These are phyloP conservation scores for Gorsachius magnificus DNA, from an alignment of 2,797 vertebrate species.

Conservation along the genomic window DNA sequence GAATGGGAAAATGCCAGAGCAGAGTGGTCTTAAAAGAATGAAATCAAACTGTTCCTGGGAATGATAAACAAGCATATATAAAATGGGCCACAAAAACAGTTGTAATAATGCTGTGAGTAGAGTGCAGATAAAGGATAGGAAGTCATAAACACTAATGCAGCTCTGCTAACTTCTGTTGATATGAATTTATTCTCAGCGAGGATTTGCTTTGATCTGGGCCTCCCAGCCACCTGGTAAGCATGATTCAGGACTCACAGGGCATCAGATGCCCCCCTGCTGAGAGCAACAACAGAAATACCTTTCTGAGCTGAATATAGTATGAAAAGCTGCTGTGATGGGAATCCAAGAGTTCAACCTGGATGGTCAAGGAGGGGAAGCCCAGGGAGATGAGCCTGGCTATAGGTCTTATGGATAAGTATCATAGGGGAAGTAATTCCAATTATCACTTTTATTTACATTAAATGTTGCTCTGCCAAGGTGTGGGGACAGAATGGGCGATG, in stretches of 20 bases:
- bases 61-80: constrained; percentile 14
- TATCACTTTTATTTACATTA: not conserved
- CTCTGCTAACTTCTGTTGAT: not conserved
- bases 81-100: not conserved
- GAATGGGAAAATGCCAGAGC: constrained; percentile 10
- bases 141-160: not conserved
- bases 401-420: not conserved
- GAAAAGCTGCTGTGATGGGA: not conserved
- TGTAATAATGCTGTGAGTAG: not conserved
- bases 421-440: not conserved
- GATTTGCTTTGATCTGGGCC: not conserved
- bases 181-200: not conserved
- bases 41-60: constrained; percentile 13
- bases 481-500: not conserved
- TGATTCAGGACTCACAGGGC: not conserved
- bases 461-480: not conserved
- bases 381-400: not conserved
- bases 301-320: not conserved
- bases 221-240: not conserved
- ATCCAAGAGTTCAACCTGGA: not conserved
- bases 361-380: not conserved
- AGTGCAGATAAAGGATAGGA: not conserved
- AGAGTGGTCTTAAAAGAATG: not conserved
- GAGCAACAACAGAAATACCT: not conserved
- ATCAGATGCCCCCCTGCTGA: not conserved